phyloP scores from a whole-genome alignment of 2,113 vertebrate species.

The Petaurus breviceps region DNA sequence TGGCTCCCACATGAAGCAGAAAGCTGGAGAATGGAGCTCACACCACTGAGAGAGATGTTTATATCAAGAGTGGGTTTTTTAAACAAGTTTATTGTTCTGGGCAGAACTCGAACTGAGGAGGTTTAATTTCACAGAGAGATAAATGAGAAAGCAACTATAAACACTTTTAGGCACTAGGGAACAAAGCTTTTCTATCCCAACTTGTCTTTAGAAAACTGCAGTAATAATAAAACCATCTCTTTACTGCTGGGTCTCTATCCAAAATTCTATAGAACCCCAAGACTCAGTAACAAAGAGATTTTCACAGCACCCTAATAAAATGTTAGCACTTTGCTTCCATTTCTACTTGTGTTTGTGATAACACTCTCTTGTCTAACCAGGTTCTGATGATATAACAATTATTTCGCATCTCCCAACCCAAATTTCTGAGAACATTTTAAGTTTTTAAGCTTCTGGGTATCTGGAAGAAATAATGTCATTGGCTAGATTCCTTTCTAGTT shows the following conservation, averaged over 20 bases:
- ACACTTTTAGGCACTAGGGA: slow-evolving; percentile 11
- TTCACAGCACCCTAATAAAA: slow-evolving; percentile 36
- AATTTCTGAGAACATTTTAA: slow-evolving; percentile 58
- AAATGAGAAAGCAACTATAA: neutral
- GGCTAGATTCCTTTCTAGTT: slow-evolving; percentile 50
- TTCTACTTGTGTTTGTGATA: slow-evolving; percentile 32
- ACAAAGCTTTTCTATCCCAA: neutral
- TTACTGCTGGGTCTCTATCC: slow-evolving; percentile 2
- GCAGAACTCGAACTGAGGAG: neutral
- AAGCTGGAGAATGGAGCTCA: slow-evolving; percentile 5
- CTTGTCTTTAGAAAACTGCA: slow-evolving; percentile 39
- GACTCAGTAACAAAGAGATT: slow-evolving; percentile 2
- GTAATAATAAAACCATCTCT: slow-evolving; percentile 16
- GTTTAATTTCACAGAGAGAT: slow-evolving; percentile 18
- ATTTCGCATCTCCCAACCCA: slow-evolving; percentile 36
- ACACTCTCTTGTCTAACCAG: slow-evolving; percentile 10
- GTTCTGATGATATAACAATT: slow-evolving; percentile 42
- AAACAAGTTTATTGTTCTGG: slow-evolving; percentile 11
- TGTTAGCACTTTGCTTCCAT: slow-evolving; percentile 7
- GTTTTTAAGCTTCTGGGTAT: slow-evolving; percentile 28
- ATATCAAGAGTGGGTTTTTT: slow-evolving; percentile 26
- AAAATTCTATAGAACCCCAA: slow-evolving; percentile 22
- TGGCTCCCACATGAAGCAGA: slow-evolving; percentile 30
- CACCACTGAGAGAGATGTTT: slow-evolving; percentile 37
- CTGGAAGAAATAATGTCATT: slow-evolving; percentile 48